Evolutionary conservation across 2,888 invertebrate species (phyloP).

Genomic region (Torymus tubicola): DNA sequence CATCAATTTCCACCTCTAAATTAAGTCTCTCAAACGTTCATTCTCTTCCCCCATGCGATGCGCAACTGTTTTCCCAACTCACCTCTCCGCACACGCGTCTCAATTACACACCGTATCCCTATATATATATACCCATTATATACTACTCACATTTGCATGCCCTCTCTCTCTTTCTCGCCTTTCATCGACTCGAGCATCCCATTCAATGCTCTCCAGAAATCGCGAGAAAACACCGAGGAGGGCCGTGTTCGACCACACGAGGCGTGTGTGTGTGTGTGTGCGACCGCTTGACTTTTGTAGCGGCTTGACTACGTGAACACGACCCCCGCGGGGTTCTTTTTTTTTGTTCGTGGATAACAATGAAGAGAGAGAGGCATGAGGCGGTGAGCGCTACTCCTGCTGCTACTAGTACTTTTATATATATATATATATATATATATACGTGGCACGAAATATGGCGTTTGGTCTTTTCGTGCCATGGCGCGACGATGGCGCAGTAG

Average conservation of each 20-base stretch:
- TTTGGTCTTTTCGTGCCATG: slow-evolving; percentile 31
- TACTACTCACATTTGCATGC: not conserved
- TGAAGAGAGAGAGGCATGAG: slow-evolving; percentile 54
- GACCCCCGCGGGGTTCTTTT: too few species aligned
- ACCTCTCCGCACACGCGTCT: slow-evolving; percentile 16
- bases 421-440: too few species aligned
- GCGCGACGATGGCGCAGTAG: not conserved
- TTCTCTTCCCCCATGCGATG: too few species aligned
- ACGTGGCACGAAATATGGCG: slow-evolving; percentile 41
- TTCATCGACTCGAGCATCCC: slow-evolving; percentile 37
- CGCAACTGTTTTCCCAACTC: slow-evolving; percentile 12
- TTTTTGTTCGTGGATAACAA: slow-evolving; percentile 53
- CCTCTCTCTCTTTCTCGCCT: not conserved
- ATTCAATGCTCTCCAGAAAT: slow-evolving; percentile 36
- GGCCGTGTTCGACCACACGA: too few species aligned
- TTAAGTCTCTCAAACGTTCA: not conserved
- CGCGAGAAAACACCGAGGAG: slow-evolving; percentile 20
- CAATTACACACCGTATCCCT: slow-evolving; percentile 19
- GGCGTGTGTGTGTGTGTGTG: too few species aligned
- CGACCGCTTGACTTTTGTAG: too few species aligned
- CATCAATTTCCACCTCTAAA: slow-evolving; percentile 27
- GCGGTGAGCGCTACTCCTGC: slow-evolving; percentile 5
- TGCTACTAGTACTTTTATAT: not conserved
- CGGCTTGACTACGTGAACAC: too few species aligned
- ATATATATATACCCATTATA: too few species aligned